Evolutionary conservation across 2,797 vertebrate genomes (phyloP).

Genomic region (Oreochromis grahami): DNA sequence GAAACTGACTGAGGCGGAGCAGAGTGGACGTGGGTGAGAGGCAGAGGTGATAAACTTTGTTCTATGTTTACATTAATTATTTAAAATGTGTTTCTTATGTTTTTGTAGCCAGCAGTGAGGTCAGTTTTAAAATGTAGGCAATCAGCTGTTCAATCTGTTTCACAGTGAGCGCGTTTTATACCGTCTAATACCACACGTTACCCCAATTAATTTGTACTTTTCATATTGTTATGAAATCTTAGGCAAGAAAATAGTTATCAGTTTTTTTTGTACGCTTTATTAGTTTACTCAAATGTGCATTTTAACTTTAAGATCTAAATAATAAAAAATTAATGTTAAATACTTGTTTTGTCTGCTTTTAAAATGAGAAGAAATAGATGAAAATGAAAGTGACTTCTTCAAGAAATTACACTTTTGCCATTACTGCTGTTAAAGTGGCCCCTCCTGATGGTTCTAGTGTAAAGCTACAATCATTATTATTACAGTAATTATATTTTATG

Average conservation of each 20-base stretch:
- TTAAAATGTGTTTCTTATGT: rapidly evolving
- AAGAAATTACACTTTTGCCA: not conserved
- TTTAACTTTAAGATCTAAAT: rapidly evolving
- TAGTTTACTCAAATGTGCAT: not conserved
- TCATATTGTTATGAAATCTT: not conserved
- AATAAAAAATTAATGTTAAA: not conserved
- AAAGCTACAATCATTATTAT: not conserved
- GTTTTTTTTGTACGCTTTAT: rapidly evolving
- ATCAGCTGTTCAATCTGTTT: not conserved
- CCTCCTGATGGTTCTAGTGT: not conserved
- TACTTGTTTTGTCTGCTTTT: not conserved
- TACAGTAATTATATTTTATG: not conserved
- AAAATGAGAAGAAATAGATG: rapidly evolving
- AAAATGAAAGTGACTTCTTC: not conserved
- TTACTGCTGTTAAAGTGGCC: not conserved
- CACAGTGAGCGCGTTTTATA: rapidly evolving
- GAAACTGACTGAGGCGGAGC: not conserved
- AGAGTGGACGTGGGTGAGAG: rapidly evolving
- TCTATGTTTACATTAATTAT: not conserved
- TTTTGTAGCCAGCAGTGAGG: not conserved
- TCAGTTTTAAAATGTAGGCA: rapidly evolving
- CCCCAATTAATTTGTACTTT: rapidly evolving
- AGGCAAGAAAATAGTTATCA: not conserved
- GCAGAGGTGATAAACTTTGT: not conserved
- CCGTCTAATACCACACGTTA: not conserved